phyloP scores from a whole-genome alignment of 2,113 vertebrate species.

The Stercorarius parasiticus region DNA sequence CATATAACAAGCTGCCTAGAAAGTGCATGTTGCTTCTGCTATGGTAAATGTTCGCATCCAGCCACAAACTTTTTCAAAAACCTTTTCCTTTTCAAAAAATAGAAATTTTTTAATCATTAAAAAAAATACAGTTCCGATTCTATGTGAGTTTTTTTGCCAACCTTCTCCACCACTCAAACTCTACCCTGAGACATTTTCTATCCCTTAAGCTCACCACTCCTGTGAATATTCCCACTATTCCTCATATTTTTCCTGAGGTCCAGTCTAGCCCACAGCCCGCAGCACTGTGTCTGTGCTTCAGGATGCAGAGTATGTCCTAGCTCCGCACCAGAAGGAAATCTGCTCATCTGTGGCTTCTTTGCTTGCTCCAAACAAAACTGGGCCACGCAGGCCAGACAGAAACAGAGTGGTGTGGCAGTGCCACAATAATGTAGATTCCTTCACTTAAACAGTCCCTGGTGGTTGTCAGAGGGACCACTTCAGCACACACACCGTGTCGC shows the following conservation, averaged over 20 bases:
- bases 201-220: no score
- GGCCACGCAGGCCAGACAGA: background rate
- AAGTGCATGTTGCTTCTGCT: rapidly evolving
- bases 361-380: background rate
- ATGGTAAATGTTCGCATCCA: background rate
- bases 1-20: background rate
- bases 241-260: background rate
- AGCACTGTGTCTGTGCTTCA: background rate
- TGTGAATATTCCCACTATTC: background rate
- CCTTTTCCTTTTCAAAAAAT: background rate
- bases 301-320: background rate
- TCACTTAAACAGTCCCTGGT: background rate
- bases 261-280: background rate
- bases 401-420: background rate
- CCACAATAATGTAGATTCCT: background rate
- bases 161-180: background rate
- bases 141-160: background rate
- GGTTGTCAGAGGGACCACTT: background rate
- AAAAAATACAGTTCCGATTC: background rate
- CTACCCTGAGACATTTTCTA: background rate
- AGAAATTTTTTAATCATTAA: background rate
- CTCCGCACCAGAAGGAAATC: background rate
- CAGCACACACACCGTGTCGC: rapidly evolving
- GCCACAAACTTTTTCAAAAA: background rate
- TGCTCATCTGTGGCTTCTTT: background rate